Evolutionary conservation across 2,113 vertebrate species (phyloP).

Genomic region (Hemichromis elongatus): DNA sequence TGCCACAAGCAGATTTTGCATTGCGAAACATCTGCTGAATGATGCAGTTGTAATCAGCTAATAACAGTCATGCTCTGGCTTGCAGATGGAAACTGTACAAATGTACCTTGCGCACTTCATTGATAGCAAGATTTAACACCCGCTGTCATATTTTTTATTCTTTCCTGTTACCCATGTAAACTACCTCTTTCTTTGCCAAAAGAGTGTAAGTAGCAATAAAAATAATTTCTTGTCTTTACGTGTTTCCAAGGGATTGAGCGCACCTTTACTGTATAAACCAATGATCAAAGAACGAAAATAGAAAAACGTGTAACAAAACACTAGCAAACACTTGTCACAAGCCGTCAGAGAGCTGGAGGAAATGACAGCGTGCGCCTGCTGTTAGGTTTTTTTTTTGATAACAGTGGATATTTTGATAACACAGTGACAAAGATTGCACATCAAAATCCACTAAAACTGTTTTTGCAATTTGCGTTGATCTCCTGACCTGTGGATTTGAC

Average conservation of each 20-base stretch:
- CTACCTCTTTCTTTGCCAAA: not conserved
- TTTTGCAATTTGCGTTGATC: constrained; percentile 18
- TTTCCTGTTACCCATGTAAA: not conserved
- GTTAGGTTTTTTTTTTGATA: constrained; percentile 13
- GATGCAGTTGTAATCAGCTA: not conserved
- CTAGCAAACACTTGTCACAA: not conserved
- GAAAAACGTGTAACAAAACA: not conserved
- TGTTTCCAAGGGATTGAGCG: not conserved
- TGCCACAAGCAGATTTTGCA: not conserved
- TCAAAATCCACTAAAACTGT: not conserved
- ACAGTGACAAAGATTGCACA: not conserved
- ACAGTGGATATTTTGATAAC: not conserved
- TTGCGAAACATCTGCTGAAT: not conserved
- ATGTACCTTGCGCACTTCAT: not conserved
- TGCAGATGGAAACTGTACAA: not conserved
- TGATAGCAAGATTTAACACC: not conserved
- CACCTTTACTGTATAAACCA: not conserved
- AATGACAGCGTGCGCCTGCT: not conserved
- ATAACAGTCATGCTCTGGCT: not conserved
- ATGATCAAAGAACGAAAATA: not conserved
- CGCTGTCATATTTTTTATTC: not conserved
- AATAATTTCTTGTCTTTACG: not conserved
- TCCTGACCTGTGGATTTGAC: not conserved
- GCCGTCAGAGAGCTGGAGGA: constrained; percentile 15
- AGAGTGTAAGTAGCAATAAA: not conserved